Percentiles rank a stretch among this genome's conserved stretches.
Evolutionary conservation across 35 echinoderm and acorn worm genomes (phyloP).

Genomic region (Patiria miniata): DNA sequence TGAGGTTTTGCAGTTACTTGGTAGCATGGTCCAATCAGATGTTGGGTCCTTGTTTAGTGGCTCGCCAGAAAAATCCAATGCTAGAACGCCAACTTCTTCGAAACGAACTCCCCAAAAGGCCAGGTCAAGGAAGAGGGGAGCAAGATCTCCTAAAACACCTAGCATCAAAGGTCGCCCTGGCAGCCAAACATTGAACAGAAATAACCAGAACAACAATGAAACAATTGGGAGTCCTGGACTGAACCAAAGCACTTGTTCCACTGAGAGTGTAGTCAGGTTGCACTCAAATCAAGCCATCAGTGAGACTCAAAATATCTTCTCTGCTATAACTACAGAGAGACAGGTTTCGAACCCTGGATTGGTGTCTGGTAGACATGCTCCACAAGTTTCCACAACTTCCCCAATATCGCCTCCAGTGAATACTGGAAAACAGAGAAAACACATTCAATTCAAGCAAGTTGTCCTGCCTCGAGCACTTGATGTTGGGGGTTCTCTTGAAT

Average conservation of each 20-base stretch:
- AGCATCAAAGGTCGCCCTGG: too few species aligned
- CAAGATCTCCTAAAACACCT: not conserved
- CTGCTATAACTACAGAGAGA: not conserved
- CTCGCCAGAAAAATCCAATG: not conserved
- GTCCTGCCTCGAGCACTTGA: not conserved
- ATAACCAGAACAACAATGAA: not conserved
- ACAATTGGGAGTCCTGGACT: too few species aligned
- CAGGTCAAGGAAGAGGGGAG: not conserved
- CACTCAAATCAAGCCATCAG: not conserved
- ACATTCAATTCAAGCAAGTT: not conserved
- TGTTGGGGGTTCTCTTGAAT: not conserved
- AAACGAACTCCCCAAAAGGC: not conserved
- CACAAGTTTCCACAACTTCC: not conserved
- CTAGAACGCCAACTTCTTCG: not conserved
- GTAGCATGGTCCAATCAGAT: not conserved
- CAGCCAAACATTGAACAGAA: not conserved
- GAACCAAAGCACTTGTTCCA: too few species aligned
- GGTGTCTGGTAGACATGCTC: not conserved
- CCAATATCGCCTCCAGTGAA: not conserved
- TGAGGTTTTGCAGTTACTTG: constrained; percentile 5
- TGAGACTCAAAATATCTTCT: not conserved
- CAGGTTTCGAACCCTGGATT: not conserved
- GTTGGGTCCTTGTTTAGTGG: not conserved
- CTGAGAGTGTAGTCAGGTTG: too few species aligned
- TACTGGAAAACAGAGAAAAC: not conserved